These are phyloP conservation scores for Garrulus glandarius DNA, from an alignment of 2,797 vertebrate species.

Conservation along the genomic window DNA sequence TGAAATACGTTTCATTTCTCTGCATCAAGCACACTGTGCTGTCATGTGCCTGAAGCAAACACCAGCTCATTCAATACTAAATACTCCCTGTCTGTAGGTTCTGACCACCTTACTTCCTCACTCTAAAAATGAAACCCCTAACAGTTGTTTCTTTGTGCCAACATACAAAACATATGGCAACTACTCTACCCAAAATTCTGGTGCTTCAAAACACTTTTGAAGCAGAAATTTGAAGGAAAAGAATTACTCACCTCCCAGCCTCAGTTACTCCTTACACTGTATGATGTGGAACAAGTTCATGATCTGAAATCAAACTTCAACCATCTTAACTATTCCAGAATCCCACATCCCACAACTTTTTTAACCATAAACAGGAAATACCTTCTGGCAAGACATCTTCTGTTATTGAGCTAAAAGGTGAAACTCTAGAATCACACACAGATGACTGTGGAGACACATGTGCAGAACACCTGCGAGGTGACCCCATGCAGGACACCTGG, in stretches of 20 bases:
- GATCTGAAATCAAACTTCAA: not conserved
- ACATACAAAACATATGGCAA: not conserved
- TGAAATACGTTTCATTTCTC: not conserved
- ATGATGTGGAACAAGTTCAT: not conserved
- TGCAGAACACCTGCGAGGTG: rapidly evolving
- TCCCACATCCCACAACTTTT: not conserved
- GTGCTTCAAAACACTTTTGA: not conserved
- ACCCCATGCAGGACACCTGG: not conserved
- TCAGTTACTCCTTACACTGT: not conserved
- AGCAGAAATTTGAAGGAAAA: not conserved
- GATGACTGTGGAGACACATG: rapidly evolving
- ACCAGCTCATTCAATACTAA: not conserved
- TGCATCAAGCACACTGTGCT: not conserved
- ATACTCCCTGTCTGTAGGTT: not conserved
- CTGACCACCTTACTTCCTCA: not conserved
- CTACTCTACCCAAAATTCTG: not conserved
- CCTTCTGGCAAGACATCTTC: not conserved
- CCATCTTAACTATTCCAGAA: not conserved
- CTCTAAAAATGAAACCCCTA: not conserved
- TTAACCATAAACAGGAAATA: not conserved
- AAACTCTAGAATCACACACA: rapidly evolving
- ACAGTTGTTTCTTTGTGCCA: not conserved
- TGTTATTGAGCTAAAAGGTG: not conserved
- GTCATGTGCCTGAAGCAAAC: not conserved
- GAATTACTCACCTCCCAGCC: not conserved